phyloP scores from a whole-genome alignment of 2,888 invertebrate species.

The Dendrolimus pini region DNA sequence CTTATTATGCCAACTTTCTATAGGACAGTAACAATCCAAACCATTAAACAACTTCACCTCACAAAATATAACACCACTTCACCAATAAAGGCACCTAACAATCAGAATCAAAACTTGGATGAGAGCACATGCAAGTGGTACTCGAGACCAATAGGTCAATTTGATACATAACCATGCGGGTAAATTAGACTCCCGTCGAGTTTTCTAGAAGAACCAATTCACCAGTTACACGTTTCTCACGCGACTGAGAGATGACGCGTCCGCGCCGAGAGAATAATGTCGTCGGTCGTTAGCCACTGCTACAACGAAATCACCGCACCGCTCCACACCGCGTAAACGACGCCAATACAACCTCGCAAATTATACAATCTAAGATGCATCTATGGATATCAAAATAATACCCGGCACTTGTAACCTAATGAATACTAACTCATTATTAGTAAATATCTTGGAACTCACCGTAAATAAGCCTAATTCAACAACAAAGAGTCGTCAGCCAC shows the following conservation, averaged over 20 bases:
- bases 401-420: conserved; percentile 12
- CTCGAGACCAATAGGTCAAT: not conserved
- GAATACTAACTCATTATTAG: conserved; percentile 23
- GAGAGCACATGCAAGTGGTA: conserved; percentile 8
- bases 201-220: conserved; percentile 51
- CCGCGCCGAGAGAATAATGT: conserved; percentile 55
- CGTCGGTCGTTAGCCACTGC: conserved; percentile 49
- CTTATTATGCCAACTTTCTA: too few species aligned
- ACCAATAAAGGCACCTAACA: conserved; percentile 1
- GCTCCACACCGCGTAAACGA: conserved; percentile 33
- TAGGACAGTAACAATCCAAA: too few species aligned
- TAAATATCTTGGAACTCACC: conserved; percentile 52
- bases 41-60: too few species aligned
- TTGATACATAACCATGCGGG: not conserved
- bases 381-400: conserved; percentile 17
- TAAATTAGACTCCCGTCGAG: conserved; percentile 14
- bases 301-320: conserved; percentile 43
- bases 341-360: conserved; percentile 24
- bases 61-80: not conserved
- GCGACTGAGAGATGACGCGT: conserved; percentile 57
- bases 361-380: conserved; percentile 18
- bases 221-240: conserved; percentile 49
- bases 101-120: not conserved
- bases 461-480: conserved; percentile 69
- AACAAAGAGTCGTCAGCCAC: conserved; percentile 76